A percentile compares a stretch with the other conserved stretches of the same genome.
Evolutionary conservation across 2,113 vertebrate genomes (phyloP).

Genomic region (Gopherus flavomarginatus): DNA sequence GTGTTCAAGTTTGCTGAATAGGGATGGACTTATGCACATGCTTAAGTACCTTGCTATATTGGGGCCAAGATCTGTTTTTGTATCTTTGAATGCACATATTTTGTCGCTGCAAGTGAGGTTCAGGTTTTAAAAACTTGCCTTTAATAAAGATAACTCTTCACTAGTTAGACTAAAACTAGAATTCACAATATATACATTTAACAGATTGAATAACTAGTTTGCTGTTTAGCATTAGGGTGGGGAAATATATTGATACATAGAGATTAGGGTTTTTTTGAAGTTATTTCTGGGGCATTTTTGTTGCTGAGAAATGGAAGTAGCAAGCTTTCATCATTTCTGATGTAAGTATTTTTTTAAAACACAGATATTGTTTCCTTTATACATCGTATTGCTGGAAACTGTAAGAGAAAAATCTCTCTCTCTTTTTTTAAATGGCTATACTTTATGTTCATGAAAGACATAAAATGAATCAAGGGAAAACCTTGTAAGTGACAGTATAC

Average conservation of each 20-base stretch:
- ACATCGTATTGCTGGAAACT: not conserved
- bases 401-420: constrained; percentile 17
- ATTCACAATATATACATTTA: not conserved
- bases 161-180: not conserved
- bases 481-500: constrained; percentile 30
- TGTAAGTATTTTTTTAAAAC: not conserved
- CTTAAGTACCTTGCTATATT: not conserved
- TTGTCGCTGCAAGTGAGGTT: not conserved
- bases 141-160: not conserved
- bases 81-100: not conserved
- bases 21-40: not conserved
- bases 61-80: not conserved
- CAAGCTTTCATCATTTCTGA: not conserved
- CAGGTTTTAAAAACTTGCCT: not conserved
- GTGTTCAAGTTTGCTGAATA: not conserved
- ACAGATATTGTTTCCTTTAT: not conserved
- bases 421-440: not conserved
- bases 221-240: not conserved
- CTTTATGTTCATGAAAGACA: constrained; percentile 39
- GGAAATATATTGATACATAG: not conserved
- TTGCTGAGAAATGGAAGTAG: not conserved
- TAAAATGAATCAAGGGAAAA: constrained; percentile 28
- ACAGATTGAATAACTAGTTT: not conserved
- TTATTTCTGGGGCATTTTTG: not conserved
- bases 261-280: not conserved